Base-by-base conservation (phyloP, 1,140 invertebrate species). In the Magallana ariakensis region DNA sequence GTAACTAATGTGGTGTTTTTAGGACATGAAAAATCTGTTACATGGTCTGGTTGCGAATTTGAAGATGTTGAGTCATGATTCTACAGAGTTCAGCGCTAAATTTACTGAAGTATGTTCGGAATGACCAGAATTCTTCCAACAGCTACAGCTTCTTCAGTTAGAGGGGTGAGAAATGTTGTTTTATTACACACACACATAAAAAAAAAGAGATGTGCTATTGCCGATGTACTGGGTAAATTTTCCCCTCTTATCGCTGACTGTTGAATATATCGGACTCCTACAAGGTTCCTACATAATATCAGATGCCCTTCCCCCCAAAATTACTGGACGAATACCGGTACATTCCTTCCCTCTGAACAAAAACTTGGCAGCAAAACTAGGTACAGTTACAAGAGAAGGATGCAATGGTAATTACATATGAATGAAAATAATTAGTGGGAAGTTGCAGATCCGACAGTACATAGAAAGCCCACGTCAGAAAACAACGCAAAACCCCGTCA, bases 291-390 rank as follows among this genome's bases (percentile, higher is more conserved):
- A 46, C 33, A 46, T 46, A 3, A 4, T 46, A 0, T 5, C 33
- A 46, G 33, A 4, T 46, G 33, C 33, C 33, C 33, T 46, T 1
- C 5, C 58, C 58, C 58, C 58, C 58, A n/a, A 60, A 16, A 60
- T 60, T n/a, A 60, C 58, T 15, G 13, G 5, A n/a, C 58, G n/a
- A 60, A 10, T 6, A 16, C 15, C 13, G 5, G n/a, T 15, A 60
- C 58, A 60, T 60, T 60, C 15, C 58, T 60, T n/a, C 58, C 13
- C 7, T 62, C 33, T 19, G 6, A 66, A 19, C n/a, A 22, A 62
- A 66, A 66, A 66, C n/a, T 66, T 66, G 62, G 62, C 62, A 66
- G 62, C n/a, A 22, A 60, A 66, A 66, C 62, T 66, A 66, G 16
- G 1, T 26, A 46, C 2, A 8, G 6, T 66, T 66, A 19, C 16